phyloP scores from a whole-genome alignment of 2,113 vertebrate genomes.

The Callospermophilus lateralis region DNA sequence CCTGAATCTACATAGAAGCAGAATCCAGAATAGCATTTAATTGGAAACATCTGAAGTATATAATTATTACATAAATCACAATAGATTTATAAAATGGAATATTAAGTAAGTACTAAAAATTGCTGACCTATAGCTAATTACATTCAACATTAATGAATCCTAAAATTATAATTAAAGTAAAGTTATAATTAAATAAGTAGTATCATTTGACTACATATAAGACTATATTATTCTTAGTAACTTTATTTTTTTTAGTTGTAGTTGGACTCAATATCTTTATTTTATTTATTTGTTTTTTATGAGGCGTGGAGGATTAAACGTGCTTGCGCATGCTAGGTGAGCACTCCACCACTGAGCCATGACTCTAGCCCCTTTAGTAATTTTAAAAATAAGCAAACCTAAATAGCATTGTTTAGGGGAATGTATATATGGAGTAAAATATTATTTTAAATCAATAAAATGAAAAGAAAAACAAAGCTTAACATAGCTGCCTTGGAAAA shows the following conservation, averaged over 20 bases:
- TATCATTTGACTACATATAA: neutral
- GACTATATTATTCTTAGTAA: neutral
- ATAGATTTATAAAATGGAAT: neutral
- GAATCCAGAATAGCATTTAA: neutral
- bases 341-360: too few relatives aligned
- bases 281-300: too few relatives aligned
- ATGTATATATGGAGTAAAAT: neutral
- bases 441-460: neutral
- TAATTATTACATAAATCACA: neutral
- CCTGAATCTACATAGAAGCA: neutral
- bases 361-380: neutral
- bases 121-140: neutral
- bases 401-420: neutral
- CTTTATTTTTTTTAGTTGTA: too few relatives aligned
- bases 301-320: too few relatives aligned
- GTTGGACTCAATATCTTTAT: too few relatives aligned
- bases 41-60: neutral
- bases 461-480: neutral
- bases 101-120: constrained; percentile 49
- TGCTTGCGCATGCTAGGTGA: too few relatives aligned
- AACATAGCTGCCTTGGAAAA: neutral
- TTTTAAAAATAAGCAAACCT: neutral
- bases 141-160: neutral
- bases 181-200: neutral
- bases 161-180: neutral